phyloP scores from a whole-genome alignment of 1,140 invertebrate genomes.

The Paramacrobiotus metropolitanus region DNA sequence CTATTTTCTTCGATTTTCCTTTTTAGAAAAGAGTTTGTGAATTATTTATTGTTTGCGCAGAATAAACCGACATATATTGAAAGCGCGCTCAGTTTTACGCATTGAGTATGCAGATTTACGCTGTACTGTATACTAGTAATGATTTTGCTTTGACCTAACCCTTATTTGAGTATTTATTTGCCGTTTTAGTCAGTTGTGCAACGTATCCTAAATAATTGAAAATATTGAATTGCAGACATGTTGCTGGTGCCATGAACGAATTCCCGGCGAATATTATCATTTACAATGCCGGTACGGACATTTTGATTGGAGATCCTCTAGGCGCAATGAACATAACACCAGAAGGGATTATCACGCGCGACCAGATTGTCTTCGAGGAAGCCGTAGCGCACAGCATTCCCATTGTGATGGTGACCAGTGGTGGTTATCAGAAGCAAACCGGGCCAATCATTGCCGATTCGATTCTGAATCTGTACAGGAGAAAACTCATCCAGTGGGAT shows the following conservation, averaged over 20 bases:
- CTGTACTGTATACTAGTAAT: too few species aligned
- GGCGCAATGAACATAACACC: conserved; percentile 24
- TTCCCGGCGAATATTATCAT: conserved; percentile 54
- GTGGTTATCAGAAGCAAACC: conserved; percentile 49
- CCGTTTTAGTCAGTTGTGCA: too few species aligned
- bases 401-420: conserved; percentile 64
- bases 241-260: conserved; percentile 39
- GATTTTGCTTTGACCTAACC: too few species aligned
- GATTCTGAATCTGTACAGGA: conserved; percentile 38
- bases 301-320: conserved; percentile 47
- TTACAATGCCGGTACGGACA: conserved; percentile 70
- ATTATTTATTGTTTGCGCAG: too few species aligned
- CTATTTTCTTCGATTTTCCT: too few species aligned
- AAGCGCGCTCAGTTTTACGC: too few species aligned
- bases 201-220: too few species aligned
- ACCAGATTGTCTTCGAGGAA: conserved; percentile 52
- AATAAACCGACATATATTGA: too few species aligned
- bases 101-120: too few species aligned
- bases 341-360: conserved; percentile 51
- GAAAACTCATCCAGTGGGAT: conserved; percentile 16
- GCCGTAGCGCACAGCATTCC: conserved; percentile 39
- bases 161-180: too few species aligned
- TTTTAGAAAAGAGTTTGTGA: too few species aligned
- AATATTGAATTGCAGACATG: too few species aligned
- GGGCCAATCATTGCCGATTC: conserved; percentile 56